These are phyloP conservation scores for Mantis religiosa DNA, from an alignment of 2,888 invertebrate species.

Conservation along the genomic window DNA sequence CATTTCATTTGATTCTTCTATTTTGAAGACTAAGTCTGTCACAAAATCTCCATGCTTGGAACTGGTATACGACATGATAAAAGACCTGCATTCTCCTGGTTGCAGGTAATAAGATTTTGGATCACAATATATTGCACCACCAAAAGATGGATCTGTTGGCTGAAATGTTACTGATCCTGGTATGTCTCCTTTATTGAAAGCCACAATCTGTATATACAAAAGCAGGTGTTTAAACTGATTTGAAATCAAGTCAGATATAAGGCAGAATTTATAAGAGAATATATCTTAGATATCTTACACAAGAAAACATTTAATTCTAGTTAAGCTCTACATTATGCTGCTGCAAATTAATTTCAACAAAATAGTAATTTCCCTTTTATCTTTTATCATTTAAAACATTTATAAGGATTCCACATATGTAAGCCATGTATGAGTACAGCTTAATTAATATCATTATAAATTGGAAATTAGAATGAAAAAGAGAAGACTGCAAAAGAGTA, in stretches of 20 bases:
- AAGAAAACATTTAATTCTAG: too few species aligned
- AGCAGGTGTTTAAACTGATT: neutral
- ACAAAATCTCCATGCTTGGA: conserved; percentile 57
- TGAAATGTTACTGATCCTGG: conserved; percentile 53
- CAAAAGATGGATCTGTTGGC: conserved; percentile 50
- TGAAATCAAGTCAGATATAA: neutral
- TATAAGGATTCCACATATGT: too few species aligned
- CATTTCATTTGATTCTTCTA: conserved; percentile 55
- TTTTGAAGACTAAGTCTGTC: conserved; percentile 56
- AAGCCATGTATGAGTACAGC: too few species aligned
- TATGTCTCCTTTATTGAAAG: conserved; percentile 51
- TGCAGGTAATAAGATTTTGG: conserved; percentile 48
- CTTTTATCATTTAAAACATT: too few species aligned
- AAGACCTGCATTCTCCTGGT: conserved; percentile 51
- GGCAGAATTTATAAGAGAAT: neutral
- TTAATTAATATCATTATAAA: too few species aligned
- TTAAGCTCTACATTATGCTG: too few species aligned
- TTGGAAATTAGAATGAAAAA: too few species aligned
- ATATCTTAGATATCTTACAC: neutral
- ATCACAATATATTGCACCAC: conserved; percentile 52
- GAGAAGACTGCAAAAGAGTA: too few species aligned
- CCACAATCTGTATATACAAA: conserved; percentile 32
- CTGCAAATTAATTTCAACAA: too few species aligned
- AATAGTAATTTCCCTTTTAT: too few species aligned
- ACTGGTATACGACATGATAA: conserved; percentile 55